phyloP scores from a whole-genome alignment of 1,140 invertebrate species.

The Anadara kagoshimensis region DNA sequence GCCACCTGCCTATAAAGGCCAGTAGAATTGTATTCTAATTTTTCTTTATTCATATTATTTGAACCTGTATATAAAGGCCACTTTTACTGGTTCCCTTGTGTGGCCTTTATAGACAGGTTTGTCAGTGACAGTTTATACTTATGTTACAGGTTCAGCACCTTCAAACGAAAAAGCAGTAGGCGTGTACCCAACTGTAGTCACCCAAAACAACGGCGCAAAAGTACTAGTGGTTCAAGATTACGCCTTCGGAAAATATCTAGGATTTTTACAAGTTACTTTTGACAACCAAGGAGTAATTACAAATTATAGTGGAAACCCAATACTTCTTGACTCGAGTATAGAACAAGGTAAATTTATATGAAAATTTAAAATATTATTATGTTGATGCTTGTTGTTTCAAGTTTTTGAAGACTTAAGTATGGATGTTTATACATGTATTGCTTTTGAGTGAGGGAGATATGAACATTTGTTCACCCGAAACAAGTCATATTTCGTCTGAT shows the following conservation, averaged over 20 bases:
- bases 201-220: constrained; percentile 81
- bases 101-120: no score
- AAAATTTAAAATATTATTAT: not conserved
- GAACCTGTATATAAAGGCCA: no score
- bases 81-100: no score
- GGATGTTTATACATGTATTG: no score
- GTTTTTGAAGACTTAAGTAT: no score
- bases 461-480: no score
- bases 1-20: no score
- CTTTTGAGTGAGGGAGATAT: no score
- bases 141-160: constrained; percentile 76
- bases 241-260: constrained; percentile 93
- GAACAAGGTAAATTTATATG: constrained; percentile 61
- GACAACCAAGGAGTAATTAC: constrained; percentile 83
- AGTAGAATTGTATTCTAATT: no score
- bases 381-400: no score
- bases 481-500: no score
- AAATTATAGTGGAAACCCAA: constrained; percentile 84
- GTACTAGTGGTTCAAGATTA: constrained; percentile 93
- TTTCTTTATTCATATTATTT: no score
- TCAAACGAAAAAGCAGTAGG: constrained; percentile 82
- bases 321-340: constrained; percentile 82
- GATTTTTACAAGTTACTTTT: constrained; percentile 84
- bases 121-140: constrained; percentile 10
- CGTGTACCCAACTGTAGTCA: constrained; percentile 85